phyloP scores from a whole-genome alignment of 1,140 invertebrate species.

The Helicoverpa armigera region DNA sequence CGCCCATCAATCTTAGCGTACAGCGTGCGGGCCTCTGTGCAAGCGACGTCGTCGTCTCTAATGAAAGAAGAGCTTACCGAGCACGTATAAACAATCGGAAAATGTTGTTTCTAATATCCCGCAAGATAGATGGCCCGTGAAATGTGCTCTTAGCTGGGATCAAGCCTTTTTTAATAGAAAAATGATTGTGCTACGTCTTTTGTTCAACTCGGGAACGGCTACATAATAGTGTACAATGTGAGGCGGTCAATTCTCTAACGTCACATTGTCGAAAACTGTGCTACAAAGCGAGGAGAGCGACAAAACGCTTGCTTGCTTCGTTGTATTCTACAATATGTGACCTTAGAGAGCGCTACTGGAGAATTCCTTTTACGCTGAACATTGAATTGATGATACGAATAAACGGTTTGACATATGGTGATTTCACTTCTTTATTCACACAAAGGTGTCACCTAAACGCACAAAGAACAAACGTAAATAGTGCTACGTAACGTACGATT shows the following conservation, averaged over 20 bases:
- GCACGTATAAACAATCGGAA: constrained; percentile 83
- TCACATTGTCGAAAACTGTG: constrained; percentile 38
- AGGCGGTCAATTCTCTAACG: constrained; percentile 29
- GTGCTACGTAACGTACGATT: no score
- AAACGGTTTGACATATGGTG: not conserved
- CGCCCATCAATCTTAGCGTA: constrained; percentile 82
- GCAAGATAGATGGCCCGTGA: constrained; percentile 73
- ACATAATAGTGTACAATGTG: constrained; percentile 18
- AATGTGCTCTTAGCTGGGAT: constrained; percentile 56
- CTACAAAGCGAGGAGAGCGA: constrained; percentile 17
- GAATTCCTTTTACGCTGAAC: not conserved
- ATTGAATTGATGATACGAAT: constrained; percentile 23
- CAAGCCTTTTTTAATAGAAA: constrained; percentile 46
- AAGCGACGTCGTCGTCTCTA: constrained; percentile 78
- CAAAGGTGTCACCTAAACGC: not conserved
- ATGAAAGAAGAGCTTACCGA: constrained; percentile 85
- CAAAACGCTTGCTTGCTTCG: constrained; percentile 20
- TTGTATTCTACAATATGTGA: constrained; percentile 34
- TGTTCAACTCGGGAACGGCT: constrained; percentile 4
- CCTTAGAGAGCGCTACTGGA: constrained; percentile 10
- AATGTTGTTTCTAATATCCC: constrained; percentile 80
- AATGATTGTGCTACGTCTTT: constrained; percentile 42
- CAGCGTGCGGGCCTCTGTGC: constrained; percentile 67
- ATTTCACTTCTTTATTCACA: not conserved
- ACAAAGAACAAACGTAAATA: no score